A percentile compares a stretch with the other conserved stretches of the same genome.
These are phyloP conservation scores for Platycnemis pennipes DNA, from an alignment of 2,888 invertebrate species.

Conservation along the genomic window DNA sequence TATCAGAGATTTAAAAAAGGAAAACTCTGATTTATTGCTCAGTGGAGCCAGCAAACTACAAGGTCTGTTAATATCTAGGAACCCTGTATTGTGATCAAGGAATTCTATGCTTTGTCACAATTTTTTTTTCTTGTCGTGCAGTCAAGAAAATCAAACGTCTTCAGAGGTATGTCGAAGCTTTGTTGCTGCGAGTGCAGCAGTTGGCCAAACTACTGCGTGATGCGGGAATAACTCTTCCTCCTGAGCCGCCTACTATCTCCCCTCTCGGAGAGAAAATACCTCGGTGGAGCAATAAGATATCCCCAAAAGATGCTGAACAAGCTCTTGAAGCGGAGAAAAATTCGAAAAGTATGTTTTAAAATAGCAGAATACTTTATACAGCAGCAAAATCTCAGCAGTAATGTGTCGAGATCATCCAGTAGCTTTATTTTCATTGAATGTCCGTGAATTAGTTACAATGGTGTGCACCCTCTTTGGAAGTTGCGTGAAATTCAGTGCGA, in stretches of 20 bases:
- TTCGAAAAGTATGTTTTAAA: background rate
- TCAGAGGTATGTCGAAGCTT: slow-evolving; percentile 77
- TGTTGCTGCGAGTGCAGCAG: slow-evolving; percentile 78
- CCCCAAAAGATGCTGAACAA: slow-evolving; percentile 40
- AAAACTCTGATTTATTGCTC: slow-evolving; percentile 73
- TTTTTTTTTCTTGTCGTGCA: slow-evolving; percentile 69
- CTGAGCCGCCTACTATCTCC: slow-evolving; percentile 71
- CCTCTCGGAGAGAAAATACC: slow-evolving; percentile 30
- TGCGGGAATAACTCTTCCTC: slow-evolving; percentile 78
- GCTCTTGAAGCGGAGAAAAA: slow-evolving; percentile 34
- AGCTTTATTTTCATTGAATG: too few species aligned
- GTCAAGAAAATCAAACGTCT: slow-evolving; percentile 77
- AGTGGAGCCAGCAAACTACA: slow-evolving; percentile 68
- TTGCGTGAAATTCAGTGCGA: too few species aligned
- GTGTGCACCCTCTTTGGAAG: too few species aligned
- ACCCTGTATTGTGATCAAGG: background rate
- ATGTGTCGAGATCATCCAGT: too few species aligned
- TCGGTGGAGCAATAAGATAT: slow-evolving; percentile 57
- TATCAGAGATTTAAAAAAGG: slow-evolving; percentile 74
- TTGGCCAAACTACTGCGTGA: slow-evolving; percentile 77
- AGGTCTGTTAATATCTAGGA: slow-evolving; percentile 67
- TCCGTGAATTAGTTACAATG: too few species aligned
- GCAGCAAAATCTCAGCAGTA: too few species aligned
- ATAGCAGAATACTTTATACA: background rate
- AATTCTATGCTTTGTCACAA: background rate